phyloP scores from a whole-genome alignment of 2,113 vertebrate genomes.

The Cyphomyrus discorhynchus region DNA sequence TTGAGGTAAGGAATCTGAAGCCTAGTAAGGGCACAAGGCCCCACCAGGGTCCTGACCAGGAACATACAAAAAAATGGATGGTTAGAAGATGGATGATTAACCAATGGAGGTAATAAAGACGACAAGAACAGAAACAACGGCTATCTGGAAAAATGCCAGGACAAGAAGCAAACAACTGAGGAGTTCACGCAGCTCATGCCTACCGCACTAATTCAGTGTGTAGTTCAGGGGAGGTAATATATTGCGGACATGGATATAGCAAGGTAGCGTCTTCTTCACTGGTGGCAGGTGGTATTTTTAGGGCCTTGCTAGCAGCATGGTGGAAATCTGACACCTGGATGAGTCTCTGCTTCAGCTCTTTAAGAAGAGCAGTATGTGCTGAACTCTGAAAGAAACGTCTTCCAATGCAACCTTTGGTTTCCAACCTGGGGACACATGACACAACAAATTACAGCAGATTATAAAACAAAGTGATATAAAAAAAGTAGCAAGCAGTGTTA shows the following conservation, averaged over 20 bases:
- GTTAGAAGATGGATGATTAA: neutral
- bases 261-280: constrained; percentile 53
- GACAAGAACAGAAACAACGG: neutral
- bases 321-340: constrained; percentile 88
- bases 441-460: neutral
- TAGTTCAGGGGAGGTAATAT: constrained; percentile 80
- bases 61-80: neutral
- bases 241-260: constrained; percentile 34
- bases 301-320: constrained; percentile 81
- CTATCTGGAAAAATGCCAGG: neutral
- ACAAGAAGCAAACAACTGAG: neutral
- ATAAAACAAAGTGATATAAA: neutral
- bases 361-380: constrained; percentile 67
- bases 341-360: constrained; percentile 76
- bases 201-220: constrained; percentile 90
- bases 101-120: neutral
- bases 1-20: neutral
- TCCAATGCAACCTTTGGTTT: constrained; percentile 84
- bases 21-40: neutral
- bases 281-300: constrained; percentile 61
- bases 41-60: neutral
- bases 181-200: neutral
- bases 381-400: constrained; percentile 80
- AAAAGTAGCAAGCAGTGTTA: neutral
- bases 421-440: constrained; percentile 59